Percentiles rank a stretch among this genome's conserved stretches.
Conservation (phyloP, 2,888 invertebrate species). For the Nomada flava region DNA sequence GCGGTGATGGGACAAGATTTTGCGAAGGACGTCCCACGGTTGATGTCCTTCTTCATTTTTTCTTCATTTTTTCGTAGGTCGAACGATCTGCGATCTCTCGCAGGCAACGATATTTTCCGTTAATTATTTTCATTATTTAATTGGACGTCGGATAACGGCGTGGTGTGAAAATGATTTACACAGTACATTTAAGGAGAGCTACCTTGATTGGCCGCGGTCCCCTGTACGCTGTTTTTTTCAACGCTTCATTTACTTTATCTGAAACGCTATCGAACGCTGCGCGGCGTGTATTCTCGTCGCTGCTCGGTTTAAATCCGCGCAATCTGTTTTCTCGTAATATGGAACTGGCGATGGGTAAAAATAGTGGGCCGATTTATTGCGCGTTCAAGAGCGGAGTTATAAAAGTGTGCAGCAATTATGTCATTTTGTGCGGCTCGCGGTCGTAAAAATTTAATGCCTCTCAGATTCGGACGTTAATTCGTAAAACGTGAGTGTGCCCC, state of each 20-base stretch:
- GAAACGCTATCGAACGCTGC: background rate
- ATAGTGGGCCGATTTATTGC: no score
- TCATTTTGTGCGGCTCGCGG: no score
- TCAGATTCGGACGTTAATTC: no score
- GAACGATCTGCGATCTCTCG: background rate
- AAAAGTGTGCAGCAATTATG: no score
- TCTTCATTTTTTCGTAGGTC: background rate
- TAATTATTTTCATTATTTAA: constrained; percentile 41
- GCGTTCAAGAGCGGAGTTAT: no score
- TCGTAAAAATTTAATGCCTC: no score
- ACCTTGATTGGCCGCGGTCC: constrained; percentile 7
- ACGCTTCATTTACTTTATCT: constrained; percentile 14
- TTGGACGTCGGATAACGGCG: constrained; percentile 17
- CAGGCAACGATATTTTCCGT: background rate
- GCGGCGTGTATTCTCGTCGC: background rate
- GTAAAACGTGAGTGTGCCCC: no score
- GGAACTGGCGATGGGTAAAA: no score
- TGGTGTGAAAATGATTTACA: constrained; percentile 35
- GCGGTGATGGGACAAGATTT: constrained; percentile 20
- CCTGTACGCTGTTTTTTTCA: background rate
- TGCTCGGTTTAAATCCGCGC: background rate
- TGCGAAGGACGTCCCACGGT: constrained; percentile 4
- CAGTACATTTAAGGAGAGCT: background rate
- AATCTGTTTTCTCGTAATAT: background rate
- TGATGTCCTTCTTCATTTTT: background rate